Evolutionary conservation across 37 sponge, comb jelly and placozoan species (phyloP).

Genomic region (Hexactinellida sp.): DNA sequence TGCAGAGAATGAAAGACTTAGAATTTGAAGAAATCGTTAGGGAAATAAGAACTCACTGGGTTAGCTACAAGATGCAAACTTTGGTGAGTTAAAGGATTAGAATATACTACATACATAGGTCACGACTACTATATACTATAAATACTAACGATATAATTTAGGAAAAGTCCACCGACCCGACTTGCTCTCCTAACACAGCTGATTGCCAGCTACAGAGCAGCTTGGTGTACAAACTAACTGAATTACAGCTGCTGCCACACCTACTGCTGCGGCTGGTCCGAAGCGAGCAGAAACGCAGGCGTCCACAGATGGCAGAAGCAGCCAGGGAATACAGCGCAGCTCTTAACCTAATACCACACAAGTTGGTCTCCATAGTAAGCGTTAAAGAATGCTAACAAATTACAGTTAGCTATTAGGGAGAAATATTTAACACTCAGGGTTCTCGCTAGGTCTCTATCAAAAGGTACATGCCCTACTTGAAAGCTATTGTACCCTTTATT

Average conservation of each 20-base stretch:
- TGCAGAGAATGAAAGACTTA: not conserved
- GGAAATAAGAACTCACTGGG: not conserved
- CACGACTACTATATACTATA: too few species aligned
- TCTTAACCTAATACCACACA: not conserved
- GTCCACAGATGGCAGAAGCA: not conserved
- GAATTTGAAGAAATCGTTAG: not conserved
- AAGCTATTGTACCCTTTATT: too few species aligned
- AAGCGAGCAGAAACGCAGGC: not conserved
- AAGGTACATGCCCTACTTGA: too few species aligned
- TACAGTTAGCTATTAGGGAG: not conserved
- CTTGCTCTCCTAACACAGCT: too few species aligned
- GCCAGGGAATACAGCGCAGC: not conserved
- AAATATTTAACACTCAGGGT: too few species aligned
- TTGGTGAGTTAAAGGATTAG: not conserved
- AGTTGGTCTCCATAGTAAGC: constrained; percentile 15
- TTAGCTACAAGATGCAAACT: not conserved
- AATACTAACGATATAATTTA: too few species aligned
- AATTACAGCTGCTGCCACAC: not conserved
- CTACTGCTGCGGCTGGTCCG: not conserved
- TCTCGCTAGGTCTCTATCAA: too few species aligned
- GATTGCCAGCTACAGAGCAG: not conserved
- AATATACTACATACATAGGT: not conserved
- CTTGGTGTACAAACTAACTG: not conserved
- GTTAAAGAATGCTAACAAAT: not conserved
- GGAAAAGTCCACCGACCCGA: too few species aligned